Evolutionary conservation across 2,888 invertebrate genomes (phyloP).

Genomic region (Notodonta ziczac): DNA sequence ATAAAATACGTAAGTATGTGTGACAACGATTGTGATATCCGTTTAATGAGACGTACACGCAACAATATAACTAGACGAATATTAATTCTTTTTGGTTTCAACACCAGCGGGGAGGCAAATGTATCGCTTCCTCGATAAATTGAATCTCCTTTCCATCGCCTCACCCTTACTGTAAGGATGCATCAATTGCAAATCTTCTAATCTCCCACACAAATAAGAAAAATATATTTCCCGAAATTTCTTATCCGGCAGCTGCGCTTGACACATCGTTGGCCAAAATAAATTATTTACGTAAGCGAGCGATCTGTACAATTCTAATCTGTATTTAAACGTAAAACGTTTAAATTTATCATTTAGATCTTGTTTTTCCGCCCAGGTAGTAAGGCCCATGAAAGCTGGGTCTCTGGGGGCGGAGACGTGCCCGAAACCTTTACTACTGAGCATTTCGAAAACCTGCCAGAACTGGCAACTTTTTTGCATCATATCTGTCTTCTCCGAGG

Average conservation of each 20-base stretch:
- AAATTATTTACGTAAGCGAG: conserved; percentile 62
- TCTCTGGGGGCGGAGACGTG: conserved; percentile 56
- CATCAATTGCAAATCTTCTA: conserved; percentile 62
- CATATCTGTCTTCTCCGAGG: conserved; percentile 43
- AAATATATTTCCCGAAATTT: conserved; percentile 75
- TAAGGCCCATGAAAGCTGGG: conserved; percentile 45
- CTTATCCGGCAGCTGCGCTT: conserved; percentile 69
- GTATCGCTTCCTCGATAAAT: conserved; percentile 51
- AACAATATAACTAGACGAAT: conserved; percentile 3
- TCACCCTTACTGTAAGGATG: conserved; percentile 62
- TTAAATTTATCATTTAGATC: conserved; percentile 58
- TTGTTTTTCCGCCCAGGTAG: conserved; percentile 65
- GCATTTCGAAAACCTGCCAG: conserved; percentile 58
- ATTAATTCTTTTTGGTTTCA: conserved; percentile 36
- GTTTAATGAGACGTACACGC: background rate
- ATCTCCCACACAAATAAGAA: conserved; percentile 59
- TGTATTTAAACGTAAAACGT: conserved; percentile 53
- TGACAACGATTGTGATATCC: background rate
- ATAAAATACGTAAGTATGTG: background rate
- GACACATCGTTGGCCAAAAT: conserved; percentile 73
- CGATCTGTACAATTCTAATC: conserved; percentile 54
- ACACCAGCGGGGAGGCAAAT: conserved; percentile 57
- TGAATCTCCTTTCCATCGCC: conserved; percentile 45
- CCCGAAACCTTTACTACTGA: conserved; percentile 50
- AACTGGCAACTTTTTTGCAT: conserved; percentile 50